Evolutionary conservation across 2,888 invertebrate species (phyloP), one percentile per base, ranked within the genome.

Genomic region (Hirtodrosophila cameraria): DNA sequence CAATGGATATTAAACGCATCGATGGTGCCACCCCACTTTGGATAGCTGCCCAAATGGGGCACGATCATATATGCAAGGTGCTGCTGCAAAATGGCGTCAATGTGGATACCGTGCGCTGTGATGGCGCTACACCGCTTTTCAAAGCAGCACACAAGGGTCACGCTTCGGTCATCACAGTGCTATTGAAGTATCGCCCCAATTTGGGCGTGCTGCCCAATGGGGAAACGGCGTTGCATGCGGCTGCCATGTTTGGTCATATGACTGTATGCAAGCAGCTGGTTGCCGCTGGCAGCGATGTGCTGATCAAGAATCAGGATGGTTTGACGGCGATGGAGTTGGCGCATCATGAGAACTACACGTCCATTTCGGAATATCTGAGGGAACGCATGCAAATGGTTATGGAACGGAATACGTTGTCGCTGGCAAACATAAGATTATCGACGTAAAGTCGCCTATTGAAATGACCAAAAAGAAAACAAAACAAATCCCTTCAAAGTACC

Each of bases 11-110:
- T 0, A 93, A 94, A 73, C 94, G 97, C 85, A 93, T 94, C 3
- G 97, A 97, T 92, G 94, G 95, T 64, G 96, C 97, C 88, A 96
- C 96, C 39, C 95, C 98, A 63, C 93, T 98, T 72, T 98, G 97
- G 97, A 98, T 98, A 86, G 96, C 97, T 30, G 94, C 97, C 70
- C 98, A 98, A 93, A 97, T 97, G 96, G 98, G 97, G 0, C 97
- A 97, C 92, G 94, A 95, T 89, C 94, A 94, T 88, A 95, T 95
- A 39, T 97, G 95, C 55, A 92, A 94, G 69, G 93, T 94, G 86
- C 92, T 98, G 80, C 92, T 97, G 68, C 94, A 94, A 86, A 93
- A 94, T 75, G 96, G 97, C 36, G 97, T 97, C 28, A 91, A 92
- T 77, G 95, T 96, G 16, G 97, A 97, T 92, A 93, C 94, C 2